Evolutionary conservation across 2,797 vertebrate genomes (phyloP).

Genomic region (Rhinophrynus dorsalis): DNA sequence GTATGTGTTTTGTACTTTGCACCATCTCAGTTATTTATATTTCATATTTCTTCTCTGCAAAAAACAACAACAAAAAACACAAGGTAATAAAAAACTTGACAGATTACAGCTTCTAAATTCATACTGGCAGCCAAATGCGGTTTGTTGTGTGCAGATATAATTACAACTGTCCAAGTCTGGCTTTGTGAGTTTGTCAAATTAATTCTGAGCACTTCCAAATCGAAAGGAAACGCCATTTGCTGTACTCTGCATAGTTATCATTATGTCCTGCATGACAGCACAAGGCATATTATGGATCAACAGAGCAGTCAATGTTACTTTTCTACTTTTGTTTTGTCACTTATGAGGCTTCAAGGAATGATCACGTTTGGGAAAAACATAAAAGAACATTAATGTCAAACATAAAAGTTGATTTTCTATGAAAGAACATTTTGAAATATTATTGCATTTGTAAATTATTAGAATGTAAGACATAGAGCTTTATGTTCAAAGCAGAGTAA

Average conservation of each 20-base stretch:
- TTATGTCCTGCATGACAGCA: conserved; percentile 2
- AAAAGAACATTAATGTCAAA: too few relatives aligned
- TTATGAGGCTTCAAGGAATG: not conserved
- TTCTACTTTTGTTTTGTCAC: not conserved
- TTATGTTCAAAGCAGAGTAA: too few relatives aligned
- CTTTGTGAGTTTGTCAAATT: conserved; percentile 37
- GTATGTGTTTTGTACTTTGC: not conserved
- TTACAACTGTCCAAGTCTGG: conserved; percentile 20
- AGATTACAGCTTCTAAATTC: conserved; percentile 13
- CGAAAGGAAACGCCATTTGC: not conserved
- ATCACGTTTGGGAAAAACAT: too few relatives aligned
- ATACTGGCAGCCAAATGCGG: not conserved
- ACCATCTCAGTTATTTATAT: not conserved
- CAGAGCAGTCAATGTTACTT: not conserved
- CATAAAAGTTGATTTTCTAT: too few relatives aligned
- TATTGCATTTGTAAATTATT: too few relatives aligned
- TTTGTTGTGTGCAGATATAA: conserved; percentile 22
- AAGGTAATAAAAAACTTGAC: conserved; percentile 32
- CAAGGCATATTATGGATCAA: not conserved
- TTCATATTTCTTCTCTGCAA: not conserved
- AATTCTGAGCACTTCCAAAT: conserved; percentile 24
- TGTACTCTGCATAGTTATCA: conserved; percentile 7
- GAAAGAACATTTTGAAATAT: too few relatives aligned
- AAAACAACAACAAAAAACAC: conserved; percentile 10
- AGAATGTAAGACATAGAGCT: too few relatives aligned